These are phyloP conservation scores for Semaprochilodus insignis DNA, from an alignment of 2,797 vertebrate genomes.

Conservation along the genomic window DNA sequence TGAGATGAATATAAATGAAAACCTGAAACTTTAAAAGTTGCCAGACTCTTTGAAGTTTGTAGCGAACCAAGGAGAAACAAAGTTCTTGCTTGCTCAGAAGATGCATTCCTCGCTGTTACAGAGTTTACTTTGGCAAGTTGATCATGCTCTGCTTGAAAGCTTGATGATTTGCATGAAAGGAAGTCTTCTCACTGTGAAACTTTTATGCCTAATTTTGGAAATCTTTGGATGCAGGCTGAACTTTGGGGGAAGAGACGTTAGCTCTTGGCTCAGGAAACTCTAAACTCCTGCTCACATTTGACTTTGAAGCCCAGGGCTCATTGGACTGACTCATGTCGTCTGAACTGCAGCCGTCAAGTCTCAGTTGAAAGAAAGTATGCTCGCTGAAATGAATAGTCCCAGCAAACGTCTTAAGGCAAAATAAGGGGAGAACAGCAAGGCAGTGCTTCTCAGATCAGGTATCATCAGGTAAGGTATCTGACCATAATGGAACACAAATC, in stretches of 20 bases:
- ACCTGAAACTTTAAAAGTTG: not conserved
- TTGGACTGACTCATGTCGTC: too few species aligned
- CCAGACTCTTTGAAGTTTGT: not conserved
- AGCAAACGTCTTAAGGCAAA: too few species aligned
- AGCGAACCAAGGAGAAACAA: too few species aligned
- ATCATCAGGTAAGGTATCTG: too few species aligned
- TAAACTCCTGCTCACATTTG: not conserved
- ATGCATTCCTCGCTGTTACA: not conserved
- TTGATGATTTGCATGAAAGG: slow-evolving; percentile 31
- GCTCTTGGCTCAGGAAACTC: slow-evolving; percentile 14
- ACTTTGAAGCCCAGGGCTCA: too few species aligned
- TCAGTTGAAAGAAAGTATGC: too few species aligned
- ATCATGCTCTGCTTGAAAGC: not conserved
- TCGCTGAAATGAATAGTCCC: too few species aligned
- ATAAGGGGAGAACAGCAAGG: too few species aligned
- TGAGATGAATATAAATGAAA: not conserved
- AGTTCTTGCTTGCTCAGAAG: not conserved
- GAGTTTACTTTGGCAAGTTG: slow-evolving; percentile 29
- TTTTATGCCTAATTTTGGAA: slow-evolving; percentile 25
- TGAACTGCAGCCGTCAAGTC: too few species aligned
- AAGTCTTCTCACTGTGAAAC: slow-evolving; percentile 9
- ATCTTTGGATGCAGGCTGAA: slow-evolving; percentile 21
- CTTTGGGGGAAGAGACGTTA: not conserved
- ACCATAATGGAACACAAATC: not conserved
- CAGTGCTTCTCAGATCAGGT: too few species aligned